Evolutionary conservation across 2,797 vertebrate genomes (phyloP), one percentile per base, ranked within the genome.

Genomic region (Pampus argenteus): DNA sequence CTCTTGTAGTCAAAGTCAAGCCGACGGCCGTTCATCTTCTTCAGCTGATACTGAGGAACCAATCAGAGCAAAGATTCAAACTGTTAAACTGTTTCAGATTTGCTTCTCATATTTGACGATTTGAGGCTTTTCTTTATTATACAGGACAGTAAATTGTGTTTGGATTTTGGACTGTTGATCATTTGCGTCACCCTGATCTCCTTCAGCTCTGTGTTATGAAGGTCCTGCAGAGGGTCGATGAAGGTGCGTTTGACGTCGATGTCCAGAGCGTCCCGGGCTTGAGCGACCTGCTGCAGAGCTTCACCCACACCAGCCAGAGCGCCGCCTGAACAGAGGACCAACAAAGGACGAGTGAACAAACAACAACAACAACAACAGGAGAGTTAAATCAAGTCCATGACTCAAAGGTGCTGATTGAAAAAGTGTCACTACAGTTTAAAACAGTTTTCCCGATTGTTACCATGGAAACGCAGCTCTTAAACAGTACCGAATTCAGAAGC

Each of bases 1-100:
- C 94, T 96, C 89, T 97, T 97, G 84, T 98, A 98, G 91, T 98
- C 97, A 0, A 97, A 98, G 90, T 98, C 96, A 87, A 98, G 91
- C 69, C 97, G 95, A 0, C 96, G 96, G 5, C 97, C 95, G 83
- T 96, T 96, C 63, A 98, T 84, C 75, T 98, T 98, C 92, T 95
- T 98, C 86, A 98, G 82, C 84, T 97, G 96, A 84, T 94, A 95
- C 97, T 98, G 71, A 67, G 36, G 34, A 55, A 22, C 22, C 58
- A 42, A 65, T 44, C 56, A 51, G 25, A 61, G 8, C 22, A 29
- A 6, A 14, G 26, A 48, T 9, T 49, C 59, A 8, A 20, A 3
- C 15, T 9, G 22, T 9, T 36, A 9, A 22, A 20, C 2, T 9
- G 40, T 15, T 42, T 42, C 6, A 42, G 38, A 17, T 42, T 42